Evolutionary conservation across 2,797 vertebrate species (phyloP).

Genomic region (Sus cebifrons): DNA sequence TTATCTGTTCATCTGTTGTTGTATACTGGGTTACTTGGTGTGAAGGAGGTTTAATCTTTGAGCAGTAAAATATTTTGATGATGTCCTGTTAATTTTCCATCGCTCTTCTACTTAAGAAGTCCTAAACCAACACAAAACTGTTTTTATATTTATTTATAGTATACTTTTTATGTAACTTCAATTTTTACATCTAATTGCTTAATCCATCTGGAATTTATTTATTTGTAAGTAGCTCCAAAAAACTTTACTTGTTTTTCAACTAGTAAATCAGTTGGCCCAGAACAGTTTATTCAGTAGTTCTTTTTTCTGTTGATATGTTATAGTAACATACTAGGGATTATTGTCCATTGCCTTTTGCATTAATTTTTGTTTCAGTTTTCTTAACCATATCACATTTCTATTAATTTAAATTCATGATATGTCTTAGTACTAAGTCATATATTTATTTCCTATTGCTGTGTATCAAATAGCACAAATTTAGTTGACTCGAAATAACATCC

Average conservation of each 20-base stretch:
- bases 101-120: slow-evolving; percentile 7
- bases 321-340: neutral
- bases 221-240: neutral
- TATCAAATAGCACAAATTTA: neutral
- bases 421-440: slow-evolving; percentile 25
- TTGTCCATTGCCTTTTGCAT: slow-evolving; percentile 29
- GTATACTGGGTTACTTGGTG: neutral
- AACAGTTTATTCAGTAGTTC: slow-evolving; percentile 1
- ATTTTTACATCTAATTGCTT: slow-evolving; percentile 1
- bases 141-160: neutral
- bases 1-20: neutral
- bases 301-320: neutral
- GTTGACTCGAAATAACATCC: neutral
- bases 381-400: neutral
- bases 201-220: slow-evolving; percentile 31
- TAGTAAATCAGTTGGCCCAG: neutral
- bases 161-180: neutral
- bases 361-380: slow-evolving; percentile 7
- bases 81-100: neutral
- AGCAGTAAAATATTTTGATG: neutral
- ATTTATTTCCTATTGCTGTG: neutral
- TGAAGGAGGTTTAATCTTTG: slow-evolving; percentile 23
- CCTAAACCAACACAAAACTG: neutral
- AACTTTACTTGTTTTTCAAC: slow-evolving; percentile 27
- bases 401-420: slow-evolving; percentile 51